Evolutionary conservation across 2,113 vertebrate species (phyloP), one percentile per base, ranked within the genome.

Genomic region (Halichoerus grypus): DNA sequence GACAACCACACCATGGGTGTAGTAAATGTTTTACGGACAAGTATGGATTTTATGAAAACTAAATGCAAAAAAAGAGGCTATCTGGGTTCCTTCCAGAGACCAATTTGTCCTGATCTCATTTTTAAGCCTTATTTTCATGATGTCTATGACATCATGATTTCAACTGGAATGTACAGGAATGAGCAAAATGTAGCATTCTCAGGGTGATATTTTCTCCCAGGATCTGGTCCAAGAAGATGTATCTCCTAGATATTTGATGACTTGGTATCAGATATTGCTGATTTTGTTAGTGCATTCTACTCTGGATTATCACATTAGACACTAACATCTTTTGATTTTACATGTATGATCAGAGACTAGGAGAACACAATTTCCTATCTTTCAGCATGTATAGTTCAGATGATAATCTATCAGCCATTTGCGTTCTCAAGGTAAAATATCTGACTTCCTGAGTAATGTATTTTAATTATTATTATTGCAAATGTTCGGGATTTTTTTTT

Each of bases 21-120:
- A 42, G 24, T 49, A 77, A 82, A 69, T 77, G 31, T 33, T 82
- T 55, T 63, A 80, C 31, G 49, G 19, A 61, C 2, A 16, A 88
- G 55, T 24, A 76, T 10, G 22, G 33, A 79, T 91, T 33, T 97
- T 39, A 96, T 1, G 26, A 51, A 95, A 93, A 80, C n/a, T 33
- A 57, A 88, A 91, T 33, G 46, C 24, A 77, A 72, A 89, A 71
- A 84, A 21, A 19, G 22, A n/a, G 2, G 8, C 1, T 10, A 13
- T 42, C 0, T 8, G 5, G 42, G 69, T 76, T 63, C 12, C n/a
- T 65, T 88, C n/a, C 15, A 72, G 63, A 77, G 22, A 85, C 33
- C 57, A 81, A 31, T 65, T 53, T 63, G 7, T 71, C 28, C 9
- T 26, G 63, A 91, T 67, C 65, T 94, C 21, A 42, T 42, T 63